Base-by-base conservation (phyloP, 2,797 vertebrate species). In the Acanthornis magna region DNA sequence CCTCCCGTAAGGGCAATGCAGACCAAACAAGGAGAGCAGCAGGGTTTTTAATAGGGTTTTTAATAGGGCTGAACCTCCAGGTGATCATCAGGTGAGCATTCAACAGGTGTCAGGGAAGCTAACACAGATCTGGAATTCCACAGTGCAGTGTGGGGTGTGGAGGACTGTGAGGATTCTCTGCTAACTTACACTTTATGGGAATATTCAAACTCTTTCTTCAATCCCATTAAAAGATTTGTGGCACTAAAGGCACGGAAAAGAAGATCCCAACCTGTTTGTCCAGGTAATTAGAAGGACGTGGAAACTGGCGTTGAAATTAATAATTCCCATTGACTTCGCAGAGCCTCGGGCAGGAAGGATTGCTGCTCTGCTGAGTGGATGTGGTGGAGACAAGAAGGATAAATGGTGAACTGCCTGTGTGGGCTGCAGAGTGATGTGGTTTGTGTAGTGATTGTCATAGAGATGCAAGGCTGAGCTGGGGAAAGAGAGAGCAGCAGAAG, bases 321-420 rank as follows among this genome's bases (percentile, higher is more conserved):
- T 96, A 93, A 92, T 88, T 94, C 85, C 54, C 57, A 48, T 47
- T 19, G 40, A 14, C 2, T 40, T 67, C 53, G 32, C 71, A 68
- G 26, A 61, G 73, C 77, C 93, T 90, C 74, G 78, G n/a, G 50
- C 76, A 66, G 38, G 88, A 58, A n/a, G 30, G 85, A 70, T 60
- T 67, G 55, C 71, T n/a, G 4, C 38, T 54, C 54, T 88, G 48
- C 14, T 92, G 51, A 92, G 80, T 61, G 82, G 65, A 32, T 88
- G 7, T 51, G 94, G 83, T 38, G 19, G 95, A 85, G 80, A 74
- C 83, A 96, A 80, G 77, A 50, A 51, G 89, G 48, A 92, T 85
- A 73, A 73, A 93, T 70, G 58, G 80, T 77, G 62, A 85, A 48
- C 48, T 67, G 74, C 72, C 72, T 42, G 11, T 51, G 50, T 95